Conservation (phyloP, 2,888 invertebrate genomes). For the Pachycephus smyrnensis region DNA sequence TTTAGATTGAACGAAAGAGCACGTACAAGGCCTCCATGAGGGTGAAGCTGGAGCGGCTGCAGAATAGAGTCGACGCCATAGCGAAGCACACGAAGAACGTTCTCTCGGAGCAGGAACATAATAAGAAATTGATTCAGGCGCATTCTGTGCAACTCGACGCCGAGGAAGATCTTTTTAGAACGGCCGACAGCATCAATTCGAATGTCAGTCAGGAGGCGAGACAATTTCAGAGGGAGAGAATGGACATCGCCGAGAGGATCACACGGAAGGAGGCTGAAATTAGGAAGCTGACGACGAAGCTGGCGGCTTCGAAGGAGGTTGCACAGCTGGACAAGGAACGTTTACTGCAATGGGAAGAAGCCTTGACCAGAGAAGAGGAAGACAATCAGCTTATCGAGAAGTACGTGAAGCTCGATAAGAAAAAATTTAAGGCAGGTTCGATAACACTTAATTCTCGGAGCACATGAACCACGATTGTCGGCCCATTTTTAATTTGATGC, state of each 20-base stretch:
- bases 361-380: constrained; percentile 76
- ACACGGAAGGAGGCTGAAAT: constrained; percentile 66
- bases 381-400: constrained; percentile 79
- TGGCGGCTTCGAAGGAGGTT: constrained; percentile 75
- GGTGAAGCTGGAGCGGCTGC: constrained; percentile 65
- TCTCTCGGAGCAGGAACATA: constrained; percentile 70
- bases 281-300: constrained; percentile 70
- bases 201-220: constrained; percentile 67
- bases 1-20: constrained; percentile 67
- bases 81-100: constrained; percentile 70
- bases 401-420: constrained; percentile 78
- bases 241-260: constrained; percentile 67
- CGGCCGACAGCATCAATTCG: constrained; percentile 67
- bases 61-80: constrained; percentile 65
- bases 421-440: constrained; percentile 71
- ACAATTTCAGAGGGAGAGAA: constrained; percentile 69
- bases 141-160: constrained; percentile 78
- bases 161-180: constrained; percentile 74
- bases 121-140: constrained; percentile 76
- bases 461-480: background rate
- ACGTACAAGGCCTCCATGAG: constrained; percentile 68
- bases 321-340: constrained; percentile 79
- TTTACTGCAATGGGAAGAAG: constrained; percentile 78
- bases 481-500: background rate
- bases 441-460: background rate